Evolutionary conservation across 1,140 invertebrate genomes (phyloP).

Genomic region (Plodia interpunctella): DNA sequence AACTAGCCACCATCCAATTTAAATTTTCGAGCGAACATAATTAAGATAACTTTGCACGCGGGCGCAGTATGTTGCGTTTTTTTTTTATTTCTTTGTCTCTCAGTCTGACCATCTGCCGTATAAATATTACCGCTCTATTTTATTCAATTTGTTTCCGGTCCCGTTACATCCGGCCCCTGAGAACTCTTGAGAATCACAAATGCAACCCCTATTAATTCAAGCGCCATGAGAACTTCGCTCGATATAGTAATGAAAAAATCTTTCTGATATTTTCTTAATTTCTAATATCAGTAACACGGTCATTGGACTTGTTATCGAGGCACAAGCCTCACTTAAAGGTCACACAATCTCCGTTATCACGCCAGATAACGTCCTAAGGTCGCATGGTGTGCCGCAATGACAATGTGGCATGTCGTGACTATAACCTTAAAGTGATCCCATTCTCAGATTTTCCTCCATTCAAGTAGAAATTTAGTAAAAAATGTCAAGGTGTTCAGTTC

Average conservation of each 20-base stretch:
- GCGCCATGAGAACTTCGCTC: conserved; percentile 33
- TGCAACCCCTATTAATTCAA: conserved; percentile 28
- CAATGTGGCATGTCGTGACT: conserved; percentile 28
- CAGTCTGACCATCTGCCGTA: conserved; percentile 42
- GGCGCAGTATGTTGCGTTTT: conserved; percentile 23
- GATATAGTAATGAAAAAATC: neutral
- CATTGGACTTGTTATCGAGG: conserved; percentile 65
- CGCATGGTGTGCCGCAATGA: conserved; percentile 50
- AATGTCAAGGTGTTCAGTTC: conserved; percentile 63
- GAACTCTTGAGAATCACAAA: conserved; percentile 40
- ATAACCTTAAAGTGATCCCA: conserved; percentile 11
- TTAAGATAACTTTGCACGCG: conserved; percentile 32
- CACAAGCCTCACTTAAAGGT: conserved; percentile 60
- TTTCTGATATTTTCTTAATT: conserved; percentile 11
- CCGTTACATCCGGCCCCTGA: conserved; percentile 56
- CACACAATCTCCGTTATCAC: conserved; percentile 64
- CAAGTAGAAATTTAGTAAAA: conserved; percentile 28
- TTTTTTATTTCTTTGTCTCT: conserved; percentile 30
- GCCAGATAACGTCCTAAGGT: conserved; percentile 63
- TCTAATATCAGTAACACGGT: conserved; percentile 44
- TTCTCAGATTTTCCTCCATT: conserved; percentile 13
- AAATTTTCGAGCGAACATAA: conserved; percentile 24
- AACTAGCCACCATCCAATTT: conserved; percentile 36
- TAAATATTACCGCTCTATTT: conserved; percentile 40
- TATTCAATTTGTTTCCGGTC: conserved; percentile 48